Conservation (phyloP, 30 jellyfish, hydroid and myxozoan species). For the Aurelia aurita region DNA sequence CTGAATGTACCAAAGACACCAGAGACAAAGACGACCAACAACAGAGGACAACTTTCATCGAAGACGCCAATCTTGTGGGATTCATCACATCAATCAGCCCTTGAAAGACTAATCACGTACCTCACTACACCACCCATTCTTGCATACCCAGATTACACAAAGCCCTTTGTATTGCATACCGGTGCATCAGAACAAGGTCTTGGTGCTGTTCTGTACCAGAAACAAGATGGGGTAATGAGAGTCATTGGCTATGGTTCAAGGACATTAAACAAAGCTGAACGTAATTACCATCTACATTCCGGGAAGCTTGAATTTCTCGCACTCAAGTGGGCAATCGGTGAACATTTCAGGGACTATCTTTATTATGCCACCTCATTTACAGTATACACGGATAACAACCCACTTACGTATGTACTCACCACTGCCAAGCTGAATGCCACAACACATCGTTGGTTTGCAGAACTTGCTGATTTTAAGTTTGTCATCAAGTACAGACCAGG, state of each 20-base stretch:
- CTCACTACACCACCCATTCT: slow-evolving; percentile 51
- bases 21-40: slow-evolving; percentile 11
- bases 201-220: slow-evolving; percentile 59
- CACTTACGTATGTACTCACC: slow-evolving; percentile 29
- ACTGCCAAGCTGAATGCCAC: slow-evolving; percentile 48
- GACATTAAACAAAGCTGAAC: slow-evolving; percentile 9
- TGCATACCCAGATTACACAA: too few relatives aligned
- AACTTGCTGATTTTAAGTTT: slow-evolving; percentile 46
- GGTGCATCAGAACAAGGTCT: slow-evolving; percentile 59
- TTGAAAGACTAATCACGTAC: neutral
- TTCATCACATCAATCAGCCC: slow-evolving; percentile 5
- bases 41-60: slow-evolving; percentile 21
- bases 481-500: slow-evolving; percentile 56
- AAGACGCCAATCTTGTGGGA: slow-evolving; percentile 16
- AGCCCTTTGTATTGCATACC: slow-evolving; percentile 33
- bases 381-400: slow-evolving; percentile 41
- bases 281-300: slow-evolving; percentile 30
- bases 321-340: slow-evolving; percentile 27
- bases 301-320: too few relatives aligned
- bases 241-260: slow-evolving; percentile 43
- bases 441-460: slow-evolving; percentile 49
- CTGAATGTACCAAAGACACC: slow-evolving; percentile 24
- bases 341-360: slow-evolving; percentile 10
- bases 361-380: slow-evolving; percentile 15
- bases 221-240: slow-evolving; percentile 8